Percentiles rank a stretch among this genome's conserved stretches.
Evolutionary conservation across 1,140 invertebrate species (phyloP).

Genomic region (Ceratosolen solmsi): DNA sequence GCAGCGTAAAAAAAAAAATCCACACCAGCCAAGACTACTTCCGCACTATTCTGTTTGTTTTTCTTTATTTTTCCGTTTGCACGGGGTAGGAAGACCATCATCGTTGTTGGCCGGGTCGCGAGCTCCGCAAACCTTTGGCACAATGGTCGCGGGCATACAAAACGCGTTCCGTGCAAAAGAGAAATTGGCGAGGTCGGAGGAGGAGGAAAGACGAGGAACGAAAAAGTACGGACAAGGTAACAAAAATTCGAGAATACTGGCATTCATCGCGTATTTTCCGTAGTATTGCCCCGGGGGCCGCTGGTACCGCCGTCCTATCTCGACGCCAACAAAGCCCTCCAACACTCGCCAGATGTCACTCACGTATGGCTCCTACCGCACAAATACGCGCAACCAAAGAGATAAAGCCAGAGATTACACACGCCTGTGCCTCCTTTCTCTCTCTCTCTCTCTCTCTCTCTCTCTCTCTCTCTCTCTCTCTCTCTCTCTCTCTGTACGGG

Average conservation of each 20-base stretch:
- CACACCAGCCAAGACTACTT: too few relatives aligned
- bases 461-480: too few relatives aligned
- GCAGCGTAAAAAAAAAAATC: too few relatives aligned
- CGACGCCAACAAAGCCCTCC: neutral
- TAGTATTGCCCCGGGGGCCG: neutral
- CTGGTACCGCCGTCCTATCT: neutral
- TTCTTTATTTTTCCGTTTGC: too few relatives aligned
- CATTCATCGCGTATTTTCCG: neutral
- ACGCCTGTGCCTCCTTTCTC: neutral
- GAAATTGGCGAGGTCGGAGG: neutral
- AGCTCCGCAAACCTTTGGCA: neutral
- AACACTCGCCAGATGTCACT: slow-evolving; percentile 25
- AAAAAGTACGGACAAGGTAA: neutral
- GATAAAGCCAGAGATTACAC: slow-evolving; percentile 5
- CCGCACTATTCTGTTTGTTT: too few relatives aligned
- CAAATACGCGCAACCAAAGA: neutral
- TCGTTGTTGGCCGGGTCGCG: too few relatives aligned
- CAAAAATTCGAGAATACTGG: neutral
- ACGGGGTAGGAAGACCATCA: neutral
- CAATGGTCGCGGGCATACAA: neutral
- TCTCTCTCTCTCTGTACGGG: too few relatives aligned
- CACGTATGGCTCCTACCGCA: neutral
- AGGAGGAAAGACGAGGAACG: neutral
- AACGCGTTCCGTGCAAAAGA: neutral
- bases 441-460: slow-evolving; percentile 2